Conservation (phyloP, 2,113 vertebrate species). For the Pterophyllum scalare region DNA sequence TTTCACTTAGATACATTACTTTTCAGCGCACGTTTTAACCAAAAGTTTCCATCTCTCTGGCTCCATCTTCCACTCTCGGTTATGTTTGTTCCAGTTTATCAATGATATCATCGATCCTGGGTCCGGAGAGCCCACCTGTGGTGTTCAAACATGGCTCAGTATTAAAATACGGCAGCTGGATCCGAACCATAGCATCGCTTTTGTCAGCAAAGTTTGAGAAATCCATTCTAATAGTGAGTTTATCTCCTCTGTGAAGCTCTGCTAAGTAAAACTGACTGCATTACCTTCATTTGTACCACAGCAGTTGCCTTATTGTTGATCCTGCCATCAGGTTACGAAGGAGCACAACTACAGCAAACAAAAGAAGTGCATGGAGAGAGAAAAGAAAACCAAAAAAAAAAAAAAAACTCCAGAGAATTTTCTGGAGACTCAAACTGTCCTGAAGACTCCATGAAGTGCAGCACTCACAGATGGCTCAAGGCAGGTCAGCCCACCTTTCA, state of each 20-base stretch:
- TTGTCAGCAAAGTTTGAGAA: neutral
- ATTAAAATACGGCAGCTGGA: neutral
- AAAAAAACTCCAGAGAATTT: neutral
- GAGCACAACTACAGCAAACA: constrained; percentile 11
- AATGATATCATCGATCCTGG: neutral
- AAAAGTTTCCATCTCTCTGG: neutral
- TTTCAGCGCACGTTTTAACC: neutral
- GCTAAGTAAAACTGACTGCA: neutral
- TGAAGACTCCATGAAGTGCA: constrained; percentile 42
- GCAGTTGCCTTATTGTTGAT: neutral
- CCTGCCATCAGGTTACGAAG: neutral
- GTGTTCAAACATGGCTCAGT: neutral
- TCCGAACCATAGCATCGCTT: neutral
- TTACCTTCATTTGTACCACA: neutral
- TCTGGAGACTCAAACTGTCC: constrained; percentile 11
- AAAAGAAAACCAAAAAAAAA: neutral
- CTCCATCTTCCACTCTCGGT: neutral
- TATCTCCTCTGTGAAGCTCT: neutral
- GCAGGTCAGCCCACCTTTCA: constrained; percentile 12
- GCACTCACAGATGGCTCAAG: constrained; percentile 21
- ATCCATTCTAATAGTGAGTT: neutral
- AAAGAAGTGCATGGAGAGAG: neutral
- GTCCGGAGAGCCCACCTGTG: neutral
- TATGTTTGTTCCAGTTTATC: neutral
- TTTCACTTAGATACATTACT: neutral